A percentile compares a stretch with the other conserved stretches of the same genome.
phyloP scores from a whole-genome alignment of 1,140 invertebrate genomes.

The Aphidius gifuensis region DNA sequence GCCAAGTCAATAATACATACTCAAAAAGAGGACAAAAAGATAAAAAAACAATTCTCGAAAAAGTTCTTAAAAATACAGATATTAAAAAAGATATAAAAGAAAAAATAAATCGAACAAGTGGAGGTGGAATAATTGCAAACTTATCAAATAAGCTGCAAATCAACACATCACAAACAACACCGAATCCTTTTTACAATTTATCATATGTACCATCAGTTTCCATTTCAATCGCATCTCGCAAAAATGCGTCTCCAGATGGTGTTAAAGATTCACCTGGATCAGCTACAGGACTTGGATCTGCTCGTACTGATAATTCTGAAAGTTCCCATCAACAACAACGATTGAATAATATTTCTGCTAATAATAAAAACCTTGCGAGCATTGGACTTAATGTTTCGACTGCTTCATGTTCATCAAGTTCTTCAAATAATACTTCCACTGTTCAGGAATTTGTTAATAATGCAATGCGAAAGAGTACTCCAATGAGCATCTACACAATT shows the following conservation, averaged over 20 bases:
- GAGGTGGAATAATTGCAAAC: neutral
- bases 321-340: neutral
- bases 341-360: conserved; percentile 9
- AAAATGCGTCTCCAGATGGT: conserved; percentile 12
- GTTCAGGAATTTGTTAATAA: neutral
- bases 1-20: conserved; percentile 47
- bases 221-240: conserved; percentile 9
- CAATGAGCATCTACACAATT: conserved; percentile 42
- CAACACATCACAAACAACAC: neutral
- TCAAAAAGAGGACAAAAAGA: conserved; percentile 44
- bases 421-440: neutral
- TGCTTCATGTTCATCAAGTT: neutral
- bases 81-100: conserved; percentile 20
- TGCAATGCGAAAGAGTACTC: conserved; percentile 31
- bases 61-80: conserved; percentile 30
- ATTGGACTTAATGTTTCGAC: conserved; percentile 34
- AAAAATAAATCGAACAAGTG: neutral
- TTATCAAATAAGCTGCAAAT: neutral
- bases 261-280: neutral
- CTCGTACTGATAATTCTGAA: conserved; percentile 8
- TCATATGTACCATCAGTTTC: conserved; percentile 5
- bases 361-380: conserved; percentile 25
- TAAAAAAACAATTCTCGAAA: conserved; percentile 33
- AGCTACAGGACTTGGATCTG: neutral
- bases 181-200: neutral